These are phyloP conservation scores for Andricus grossulariae DNA, from an alignment of 1,140 invertebrate genomes.

Conservation along the genomic window DNA sequence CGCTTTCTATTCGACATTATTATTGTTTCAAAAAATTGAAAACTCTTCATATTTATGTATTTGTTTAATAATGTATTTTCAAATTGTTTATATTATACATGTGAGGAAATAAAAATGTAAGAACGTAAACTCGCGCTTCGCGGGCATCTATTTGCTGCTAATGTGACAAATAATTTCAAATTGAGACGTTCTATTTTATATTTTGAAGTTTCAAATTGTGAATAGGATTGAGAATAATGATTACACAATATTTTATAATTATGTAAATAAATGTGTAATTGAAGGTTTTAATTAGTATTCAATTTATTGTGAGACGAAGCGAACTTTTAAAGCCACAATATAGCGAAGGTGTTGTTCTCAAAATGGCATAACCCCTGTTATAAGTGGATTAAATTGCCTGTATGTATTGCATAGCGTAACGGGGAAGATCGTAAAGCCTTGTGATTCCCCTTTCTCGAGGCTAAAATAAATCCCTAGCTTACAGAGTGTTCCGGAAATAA, in stretches of 20 bases:
- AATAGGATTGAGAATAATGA: not conserved
- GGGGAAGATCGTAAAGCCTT: constrained; percentile 15
- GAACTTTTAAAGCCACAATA: not conserved
- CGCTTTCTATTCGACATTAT: too few species aligned
- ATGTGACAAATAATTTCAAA: too few species aligned
- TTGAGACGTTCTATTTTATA: not conserved
- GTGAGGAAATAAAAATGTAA: too few species aligned
- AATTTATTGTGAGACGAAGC: not conserved
- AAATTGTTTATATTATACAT: too few species aligned
- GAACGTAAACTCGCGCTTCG: too few species aligned
- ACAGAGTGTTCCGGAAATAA: constrained; percentile 20
- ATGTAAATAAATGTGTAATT: not conserved
- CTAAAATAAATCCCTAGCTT: constrained; percentile 27
- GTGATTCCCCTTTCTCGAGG: not conserved
- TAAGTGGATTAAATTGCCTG: constrained; percentile 25
- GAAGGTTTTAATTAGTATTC: not conserved
- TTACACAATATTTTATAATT: too few species aligned
- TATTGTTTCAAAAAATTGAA: too few species aligned
- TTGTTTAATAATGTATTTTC: too few species aligned
- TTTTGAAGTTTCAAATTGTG: constrained; percentile 25
- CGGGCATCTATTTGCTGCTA: too few species aligned
- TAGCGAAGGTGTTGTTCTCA: constrained; percentile 6
- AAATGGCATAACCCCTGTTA: constrained; percentile 9
- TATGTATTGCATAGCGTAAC: constrained; percentile 15
- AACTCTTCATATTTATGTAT: too few species aligned